Percentiles rank a stretch among this genome's conserved stretches.
Evolutionary conservation across 2,888 invertebrate genomes (phyloP).

Genomic region (Ectobius pallidus): DNA sequence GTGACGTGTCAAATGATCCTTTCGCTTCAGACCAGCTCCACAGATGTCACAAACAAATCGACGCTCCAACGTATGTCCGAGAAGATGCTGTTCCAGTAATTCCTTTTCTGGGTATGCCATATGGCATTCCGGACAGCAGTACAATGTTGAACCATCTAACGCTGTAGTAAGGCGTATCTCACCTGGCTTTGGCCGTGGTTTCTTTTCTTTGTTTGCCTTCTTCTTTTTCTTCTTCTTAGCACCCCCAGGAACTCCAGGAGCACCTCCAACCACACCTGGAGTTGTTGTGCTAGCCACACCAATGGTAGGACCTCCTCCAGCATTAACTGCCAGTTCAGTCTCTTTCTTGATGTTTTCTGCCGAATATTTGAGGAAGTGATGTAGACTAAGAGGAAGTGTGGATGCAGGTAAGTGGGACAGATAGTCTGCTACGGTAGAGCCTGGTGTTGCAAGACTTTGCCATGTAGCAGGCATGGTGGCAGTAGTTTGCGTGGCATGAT

Average conservation of each 20-base stretch:
- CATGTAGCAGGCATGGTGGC: conserved; percentile 66
- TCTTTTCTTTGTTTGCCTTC: conserved; percentile 78
- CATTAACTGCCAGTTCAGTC: conserved; percentile 55
- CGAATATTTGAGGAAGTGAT: conserved; percentile 82
- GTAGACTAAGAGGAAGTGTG: conserved; percentile 76
- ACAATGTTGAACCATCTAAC: conserved; percentile 49
- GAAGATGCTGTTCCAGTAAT: conserved; percentile 82
- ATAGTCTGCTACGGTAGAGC: conserved; percentile 85
- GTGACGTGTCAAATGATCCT: conserved; percentile 85
- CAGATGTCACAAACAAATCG: conserved; percentile 89
- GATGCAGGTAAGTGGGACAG: conserved; percentile 78
- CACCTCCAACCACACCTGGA: conserved; percentile 53
- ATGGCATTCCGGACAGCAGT: conserved; percentile 87
- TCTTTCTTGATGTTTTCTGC: conserved; percentile 79
- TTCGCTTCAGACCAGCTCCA: conserved; percentile 84
- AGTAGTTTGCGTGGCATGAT: conserved; percentile 40
- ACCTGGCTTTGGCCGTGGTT: conserved; percentile 82
- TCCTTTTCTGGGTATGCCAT: conserved; percentile 89
- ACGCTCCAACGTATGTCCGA: conserved; percentile 84
- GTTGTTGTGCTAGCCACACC: conserved; percentile 50
- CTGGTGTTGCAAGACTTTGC: conserved; percentile 73
- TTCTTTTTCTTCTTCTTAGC: conserved; percentile 80
- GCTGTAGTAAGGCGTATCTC: conserved; percentile 72
- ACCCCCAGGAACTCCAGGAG: conserved; percentile 44
- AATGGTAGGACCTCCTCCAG: conserved; percentile 33